Conservation (phyloP, 2,888 invertebrate genomes). For the Julus scanicus region DNA sequence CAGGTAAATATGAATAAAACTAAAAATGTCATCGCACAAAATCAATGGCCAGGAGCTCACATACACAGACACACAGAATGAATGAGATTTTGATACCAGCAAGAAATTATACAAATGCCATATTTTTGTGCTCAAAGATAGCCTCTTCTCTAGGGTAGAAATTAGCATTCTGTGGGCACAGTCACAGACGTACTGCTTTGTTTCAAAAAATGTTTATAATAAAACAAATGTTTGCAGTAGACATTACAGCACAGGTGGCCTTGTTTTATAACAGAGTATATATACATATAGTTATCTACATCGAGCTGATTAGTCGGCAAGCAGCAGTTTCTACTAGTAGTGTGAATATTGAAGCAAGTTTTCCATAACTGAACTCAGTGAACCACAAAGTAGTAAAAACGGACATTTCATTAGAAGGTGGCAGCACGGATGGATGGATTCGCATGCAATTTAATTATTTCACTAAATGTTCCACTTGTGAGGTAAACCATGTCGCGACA, state of each 20-base stretch:
- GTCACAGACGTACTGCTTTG: not conserved
- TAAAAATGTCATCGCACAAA: constrained; percentile 19
- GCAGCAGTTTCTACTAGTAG: not conserved
- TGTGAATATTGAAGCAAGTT: not conserved
- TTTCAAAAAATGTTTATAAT: not conserved
- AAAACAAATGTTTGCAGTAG: not conserved
- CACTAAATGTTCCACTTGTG: too few species aligned
- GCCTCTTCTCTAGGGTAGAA: not conserved
- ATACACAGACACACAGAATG: not conserved
- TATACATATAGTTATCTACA: constrained; percentile 10
- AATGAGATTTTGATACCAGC: not conserved
- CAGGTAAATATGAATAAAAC: not conserved
- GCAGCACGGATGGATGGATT: not conserved
- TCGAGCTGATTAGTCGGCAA: constrained; percentile 19
- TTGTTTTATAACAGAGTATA: constrained; percentile 19
- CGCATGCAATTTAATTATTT: not conserved
- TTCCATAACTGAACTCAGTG: not conserved
- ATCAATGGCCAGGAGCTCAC: constrained; percentile 10
- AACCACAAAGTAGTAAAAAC: not conserved
- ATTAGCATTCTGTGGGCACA: not conserved
- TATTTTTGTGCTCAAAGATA: not conserved
- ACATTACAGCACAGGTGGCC: constrained; percentile 11
- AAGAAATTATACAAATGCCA: not conserved
- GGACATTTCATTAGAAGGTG: not conserved
- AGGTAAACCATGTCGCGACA: too few species aligned